These are phyloP conservation scores for Aplodontia rufa DNA, from an alignment of 2,113 vertebrate species.

Conservation along the genomic window DNA sequence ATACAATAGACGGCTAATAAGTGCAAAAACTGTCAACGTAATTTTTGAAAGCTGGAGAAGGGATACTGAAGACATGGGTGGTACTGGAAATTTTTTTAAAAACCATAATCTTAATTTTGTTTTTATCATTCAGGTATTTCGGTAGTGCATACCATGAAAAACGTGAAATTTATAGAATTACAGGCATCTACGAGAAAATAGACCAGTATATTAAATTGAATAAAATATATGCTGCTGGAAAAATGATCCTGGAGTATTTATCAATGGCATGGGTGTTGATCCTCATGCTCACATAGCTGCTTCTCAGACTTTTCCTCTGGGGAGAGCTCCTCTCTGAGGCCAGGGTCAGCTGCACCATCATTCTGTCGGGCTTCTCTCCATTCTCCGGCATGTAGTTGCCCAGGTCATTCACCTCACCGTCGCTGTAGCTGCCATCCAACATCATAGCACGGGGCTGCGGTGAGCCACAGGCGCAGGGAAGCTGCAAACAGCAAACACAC, in stretches of 20 bases:
- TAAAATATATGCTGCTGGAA: constrained; percentile 95
- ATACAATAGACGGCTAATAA: neutral
- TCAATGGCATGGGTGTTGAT: constrained; percentile 98
- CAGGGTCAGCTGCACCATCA: constrained; percentile 92
- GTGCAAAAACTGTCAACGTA: neutral
- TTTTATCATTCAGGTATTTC: constrained; percentile 5
- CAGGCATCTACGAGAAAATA: constrained; percentile 90
- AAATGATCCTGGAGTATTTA: constrained; percentile 97
- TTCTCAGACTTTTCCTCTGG: constrained; percentile 88
- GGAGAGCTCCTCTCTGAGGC: constrained; percentile 88
- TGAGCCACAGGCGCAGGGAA: constrained; percentile 92
- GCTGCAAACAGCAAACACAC: constrained; percentile 79
- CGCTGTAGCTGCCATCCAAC: constrained; percentile 90
- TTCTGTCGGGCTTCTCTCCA: constrained; percentile 90
- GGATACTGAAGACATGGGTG: neutral
- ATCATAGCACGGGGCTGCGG: constrained; percentile 90
- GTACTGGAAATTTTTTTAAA: neutral
- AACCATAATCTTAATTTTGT: neutral
- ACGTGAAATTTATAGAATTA: neutral
- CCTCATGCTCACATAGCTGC: constrained; percentile 93
- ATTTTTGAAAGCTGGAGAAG: neutral
- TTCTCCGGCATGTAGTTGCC: constrained; percentile 89
- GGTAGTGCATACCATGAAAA: neutral
- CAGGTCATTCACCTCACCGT: constrained; percentile 90
- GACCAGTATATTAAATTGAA: constrained; percentile 99